Conservation (phyloP, 2,888 invertebrate genomes). For the Morpho helenor region DNA sequence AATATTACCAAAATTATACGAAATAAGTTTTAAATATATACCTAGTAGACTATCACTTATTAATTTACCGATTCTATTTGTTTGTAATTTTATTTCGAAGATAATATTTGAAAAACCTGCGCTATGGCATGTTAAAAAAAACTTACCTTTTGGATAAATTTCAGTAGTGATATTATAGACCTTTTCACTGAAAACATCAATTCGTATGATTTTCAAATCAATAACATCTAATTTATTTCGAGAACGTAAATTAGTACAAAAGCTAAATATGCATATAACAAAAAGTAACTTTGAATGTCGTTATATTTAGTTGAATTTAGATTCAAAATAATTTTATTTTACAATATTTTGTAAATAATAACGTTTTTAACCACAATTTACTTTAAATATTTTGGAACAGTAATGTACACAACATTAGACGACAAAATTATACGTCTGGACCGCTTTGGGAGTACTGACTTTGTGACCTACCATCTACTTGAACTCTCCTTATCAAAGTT, state of each 20-base stretch:
- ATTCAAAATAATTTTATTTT: neutral
- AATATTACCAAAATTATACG: neutral
- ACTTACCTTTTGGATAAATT: slow-evolving; percentile 7
- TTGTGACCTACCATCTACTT: neutral
- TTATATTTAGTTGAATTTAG: neutral
- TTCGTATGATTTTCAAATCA: too few relatives aligned
- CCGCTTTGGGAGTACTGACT: neutral
- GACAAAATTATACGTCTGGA: neutral
- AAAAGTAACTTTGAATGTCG: neutral
- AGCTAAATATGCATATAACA: neutral
- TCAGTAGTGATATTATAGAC: neutral
- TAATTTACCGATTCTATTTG: neutral
- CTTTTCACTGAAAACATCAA: slow-evolving; percentile 8
- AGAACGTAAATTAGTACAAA: neutral
- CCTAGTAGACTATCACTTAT: neutral
- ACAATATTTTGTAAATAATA: neutral
- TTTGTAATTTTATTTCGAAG: neutral
- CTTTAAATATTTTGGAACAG: neutral
- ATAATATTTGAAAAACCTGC: neutral
- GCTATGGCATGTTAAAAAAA: neutral
- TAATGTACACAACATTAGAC: too few relatives aligned
- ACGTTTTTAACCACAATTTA: neutral
- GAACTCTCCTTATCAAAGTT: neutral
- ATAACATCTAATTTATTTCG: neutral
- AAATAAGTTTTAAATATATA: neutral